Evolutionary conservation across 2,113 vertebrate genomes (phyloP).

Genomic region (Prunella fulvescens): DNA sequence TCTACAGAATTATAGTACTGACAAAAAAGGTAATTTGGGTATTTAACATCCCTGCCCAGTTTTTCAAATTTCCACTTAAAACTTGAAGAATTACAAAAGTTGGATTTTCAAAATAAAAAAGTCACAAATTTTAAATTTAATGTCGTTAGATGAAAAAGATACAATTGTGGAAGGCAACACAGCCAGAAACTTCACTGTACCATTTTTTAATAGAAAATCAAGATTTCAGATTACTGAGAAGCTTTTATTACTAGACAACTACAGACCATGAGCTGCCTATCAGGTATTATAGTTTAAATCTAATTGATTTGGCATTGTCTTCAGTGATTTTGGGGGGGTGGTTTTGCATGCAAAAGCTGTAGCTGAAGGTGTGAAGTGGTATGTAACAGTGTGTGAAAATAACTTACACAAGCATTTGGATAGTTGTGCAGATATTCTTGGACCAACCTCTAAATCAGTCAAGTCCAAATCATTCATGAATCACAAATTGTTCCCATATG

Average conservation of each 20-base stretch:
- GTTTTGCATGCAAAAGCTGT: not conserved
- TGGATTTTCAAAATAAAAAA: not conserved
- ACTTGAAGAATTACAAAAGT: not conserved
- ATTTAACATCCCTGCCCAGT: not conserved
- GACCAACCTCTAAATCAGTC: not conserved
- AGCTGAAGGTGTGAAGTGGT: not conserved
- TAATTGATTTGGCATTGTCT: not conserved
- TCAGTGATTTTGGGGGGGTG: not conserved
- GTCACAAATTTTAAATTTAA: not conserved
- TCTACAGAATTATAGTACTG: not conserved
- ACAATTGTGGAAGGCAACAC: not conserved
- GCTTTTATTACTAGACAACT: not conserved
- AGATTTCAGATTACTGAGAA: not conserved
- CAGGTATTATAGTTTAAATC: not conserved
- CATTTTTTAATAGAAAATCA: not conserved
- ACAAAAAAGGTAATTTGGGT: not conserved
- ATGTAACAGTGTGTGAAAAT: not conserved
- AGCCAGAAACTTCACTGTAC: not conserved
- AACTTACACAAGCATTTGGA: not conserved
- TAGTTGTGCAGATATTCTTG: not conserved
- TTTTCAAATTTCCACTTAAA: not conserved
- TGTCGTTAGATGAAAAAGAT: not conserved
- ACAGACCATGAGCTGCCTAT: not conserved
- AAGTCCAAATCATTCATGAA: not conserved
- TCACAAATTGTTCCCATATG: slow-evolving; percentile 2